Evolutionary conservation across 2,797 vertebrate genomes (phyloP), one percentile per base, ranked within the genome.

Genomic region (Paratrypauchen microcephalus): DNA sequence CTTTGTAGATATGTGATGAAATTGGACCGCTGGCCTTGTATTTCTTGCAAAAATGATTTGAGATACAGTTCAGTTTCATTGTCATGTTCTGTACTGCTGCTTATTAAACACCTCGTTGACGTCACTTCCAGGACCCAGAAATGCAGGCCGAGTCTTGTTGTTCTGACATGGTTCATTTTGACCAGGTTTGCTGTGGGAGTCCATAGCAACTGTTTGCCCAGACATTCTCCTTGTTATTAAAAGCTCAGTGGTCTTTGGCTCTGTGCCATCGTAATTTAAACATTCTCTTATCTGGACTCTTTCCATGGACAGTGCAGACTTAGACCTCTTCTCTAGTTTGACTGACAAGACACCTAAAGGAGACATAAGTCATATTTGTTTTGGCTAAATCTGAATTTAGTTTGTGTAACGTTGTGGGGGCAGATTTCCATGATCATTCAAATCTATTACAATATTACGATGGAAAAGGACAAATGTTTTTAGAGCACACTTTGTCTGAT

Each of bases 161-260:
- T 28, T 70, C 50, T 66, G 75, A 75, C 84, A 73, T 47, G 71
- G 61, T 69, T 81, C 64, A 56, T 70, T 59, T 74, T 72, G 66
- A 50, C 65, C 75, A 24, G 21, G 76, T 45, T 72, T 65, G 75
- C 73, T 76, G 26, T 24, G 78, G 71, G 79, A 87, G 82, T 76
- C 81, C 79, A 78, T 86, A 78, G 83, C 85, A 87, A 87, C 86
- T 86, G 75, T 88, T 86, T 86, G 80, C 76, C 75, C 76, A 88
- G 83, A 87, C 87, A 83, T 85, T 83, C 85, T 80, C 84, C 36
- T 62, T 77, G 69, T 88, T 89, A 89, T 88, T 90, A 90, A 88
- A 88, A 88, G 78, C 83, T 75, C 79, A 74, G 78, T 79, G 77
- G 75, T 78, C 69, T 80, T 78, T 88, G 88, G 83, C 87, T 75